Evolutionary conservation across 1,140 invertebrate species (phyloP).

Genomic region (Drosophila arizonae): DNA sequence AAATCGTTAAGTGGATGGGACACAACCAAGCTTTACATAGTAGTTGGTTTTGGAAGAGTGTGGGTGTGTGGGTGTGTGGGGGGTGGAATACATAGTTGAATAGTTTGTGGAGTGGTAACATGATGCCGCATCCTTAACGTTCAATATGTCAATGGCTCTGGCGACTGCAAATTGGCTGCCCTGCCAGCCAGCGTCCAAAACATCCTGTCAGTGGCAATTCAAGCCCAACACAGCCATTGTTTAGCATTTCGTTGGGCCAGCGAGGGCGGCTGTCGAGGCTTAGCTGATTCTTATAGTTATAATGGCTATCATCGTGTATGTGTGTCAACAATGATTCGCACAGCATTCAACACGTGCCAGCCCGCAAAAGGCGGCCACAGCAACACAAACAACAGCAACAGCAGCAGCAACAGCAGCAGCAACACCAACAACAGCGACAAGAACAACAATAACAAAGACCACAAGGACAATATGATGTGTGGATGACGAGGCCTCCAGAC

Average conservation of each 20-base stretch:
- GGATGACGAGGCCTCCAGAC: conserved; percentile 31
- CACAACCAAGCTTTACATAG: not conserved
- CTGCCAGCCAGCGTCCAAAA: conserved; percentile 10
- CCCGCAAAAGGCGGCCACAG: not conserved
- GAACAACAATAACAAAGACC: conserved; percentile 16
- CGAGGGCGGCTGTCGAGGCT: not conserved
- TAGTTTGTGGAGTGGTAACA: conserved; percentile 2
- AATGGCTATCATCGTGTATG: conserved; percentile 47
- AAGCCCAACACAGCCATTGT: conserved; percentile 12
- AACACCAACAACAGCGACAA: not conserved
- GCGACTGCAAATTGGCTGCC: conserved; percentile 18
- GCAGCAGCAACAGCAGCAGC: not conserved
- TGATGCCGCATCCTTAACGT: conserved; percentile 12
- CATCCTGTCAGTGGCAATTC: conserved; percentile 31
- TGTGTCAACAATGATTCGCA: conserved; percentile 29
- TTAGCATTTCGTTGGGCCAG: conserved; percentile 22
- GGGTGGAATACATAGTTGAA: no score
- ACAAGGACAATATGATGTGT: conserved; percentile 34
- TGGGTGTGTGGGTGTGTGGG: not conserved
- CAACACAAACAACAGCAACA: no score
- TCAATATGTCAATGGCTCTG: conserved; percentile 28
- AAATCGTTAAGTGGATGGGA: conserved; percentile 2
- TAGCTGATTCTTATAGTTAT: conserved; percentile 36
- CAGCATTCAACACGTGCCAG: conserved; percentile 45
- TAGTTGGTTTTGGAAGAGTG: not conserved